A percentile compares a stretch with the other conserved stretches of the same genome.
Conservation (phyloP, 2,113 vertebrate species). For the Eira barbara region DNA sequence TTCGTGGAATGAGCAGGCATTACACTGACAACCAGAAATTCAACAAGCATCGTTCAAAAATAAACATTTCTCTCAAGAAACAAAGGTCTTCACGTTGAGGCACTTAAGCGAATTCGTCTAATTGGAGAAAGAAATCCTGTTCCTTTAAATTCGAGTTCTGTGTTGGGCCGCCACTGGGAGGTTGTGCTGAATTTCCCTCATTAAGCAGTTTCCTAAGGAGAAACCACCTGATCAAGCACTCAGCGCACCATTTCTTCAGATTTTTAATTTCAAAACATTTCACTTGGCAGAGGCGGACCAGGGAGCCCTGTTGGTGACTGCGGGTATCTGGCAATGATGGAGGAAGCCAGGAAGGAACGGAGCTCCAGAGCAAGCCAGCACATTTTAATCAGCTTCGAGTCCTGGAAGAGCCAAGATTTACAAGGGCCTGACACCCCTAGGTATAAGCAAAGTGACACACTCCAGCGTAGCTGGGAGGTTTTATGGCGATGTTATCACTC, state of each 20-base stretch:
- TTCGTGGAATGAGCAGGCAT: background rate
- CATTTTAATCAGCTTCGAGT: constrained; percentile 51
- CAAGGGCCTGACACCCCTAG: constrained; percentile 52
- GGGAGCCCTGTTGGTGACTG: constrained; percentile 56
- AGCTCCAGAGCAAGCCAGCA: background rate
- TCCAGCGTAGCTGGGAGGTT: constrained; percentile 13
- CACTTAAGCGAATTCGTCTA: background rate
- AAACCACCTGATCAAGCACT: constrained; percentile 46
- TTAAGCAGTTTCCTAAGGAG: constrained; percentile 47
- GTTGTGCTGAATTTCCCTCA: constrained; percentile 31
- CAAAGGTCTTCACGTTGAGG: background rate
- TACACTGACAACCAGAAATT: background rate
- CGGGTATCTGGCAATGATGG: constrained; percentile 34
- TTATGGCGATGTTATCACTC: constrained; percentile 18
- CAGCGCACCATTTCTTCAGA: constrained; percentile 30
- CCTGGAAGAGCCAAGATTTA: constrained; percentile 50
- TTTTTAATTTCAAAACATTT: constrained; percentile 73
- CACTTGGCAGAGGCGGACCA: constrained; percentile 23
- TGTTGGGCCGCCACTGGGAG: constrained; percentile 3
- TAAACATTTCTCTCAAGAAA: background rate
- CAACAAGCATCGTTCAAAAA: background rate
- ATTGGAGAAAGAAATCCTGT: constrained; percentile 19
- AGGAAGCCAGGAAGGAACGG: background rate
- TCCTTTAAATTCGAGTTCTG: constrained; percentile 49
- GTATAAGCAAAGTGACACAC: constrained; percentile 29